Evolutionary conservation across 2,113 vertebrate genomes (phyloP), one percentile per base, ranked within the genome.

Genomic region (Megaptera novaeangliae): DNA sequence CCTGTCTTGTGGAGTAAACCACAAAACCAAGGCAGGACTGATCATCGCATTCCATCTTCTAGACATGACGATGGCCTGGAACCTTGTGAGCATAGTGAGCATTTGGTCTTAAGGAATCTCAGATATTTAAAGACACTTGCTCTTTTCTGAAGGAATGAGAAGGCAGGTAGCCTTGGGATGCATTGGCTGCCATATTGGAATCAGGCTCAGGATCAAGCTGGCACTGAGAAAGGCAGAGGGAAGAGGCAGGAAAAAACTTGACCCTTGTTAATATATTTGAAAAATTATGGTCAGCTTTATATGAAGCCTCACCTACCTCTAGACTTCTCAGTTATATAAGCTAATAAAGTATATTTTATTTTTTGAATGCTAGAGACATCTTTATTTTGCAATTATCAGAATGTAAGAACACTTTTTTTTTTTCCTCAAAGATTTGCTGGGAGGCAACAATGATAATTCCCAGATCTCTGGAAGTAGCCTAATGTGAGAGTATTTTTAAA

Each of bases 381-480:
- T 88, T 31, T 94, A 88, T 69, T 91, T 90, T 81, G 3, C 31
- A 95, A 81, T 84, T 94, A 94, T 41, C 23, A 46, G 41, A 86
- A 78, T 59, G 18, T 57, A 95, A 85, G 71, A 68, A 89, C 11
- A 8, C 83, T 75, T 46, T 80, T 69, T 66, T 66, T 21, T 29
- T 21, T 11, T 1, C 6, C 36, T 75, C 34, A 41, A 44, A 36
- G 34, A 57, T 90, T 92, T 87, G 18, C 88, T 88, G 20, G 18
- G 34, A 94, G 63, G 52, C 87, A 94, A 92, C 46, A 94, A 92
- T 36, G 86, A 63, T 55, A 97, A 97, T 97, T 88, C 25, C 49
- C 64, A 95, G 49, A 83, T 64, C 63, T 85, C 57, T 80, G 34
- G 44, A 90, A 95, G 72, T 31, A 90, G 68, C 34, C 39, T 80